These are phyloP conservation scores for Neoniphon sammara DNA, from an alignment of 2,797 vertebrate genomes.

Conservation along the genomic window DNA sequence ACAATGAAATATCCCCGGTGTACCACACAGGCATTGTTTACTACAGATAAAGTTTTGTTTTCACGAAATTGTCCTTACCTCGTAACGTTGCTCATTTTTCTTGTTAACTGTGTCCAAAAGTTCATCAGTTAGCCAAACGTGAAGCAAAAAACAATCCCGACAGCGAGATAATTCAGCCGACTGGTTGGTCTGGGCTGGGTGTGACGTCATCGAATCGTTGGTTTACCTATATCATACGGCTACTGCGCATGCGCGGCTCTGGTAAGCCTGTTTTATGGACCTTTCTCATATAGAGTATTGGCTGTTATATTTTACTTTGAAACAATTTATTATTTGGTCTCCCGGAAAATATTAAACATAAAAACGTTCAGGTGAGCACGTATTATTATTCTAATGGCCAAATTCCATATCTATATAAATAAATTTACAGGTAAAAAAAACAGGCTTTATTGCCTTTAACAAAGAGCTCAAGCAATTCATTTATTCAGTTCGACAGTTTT, in stretches of 20 bases:
- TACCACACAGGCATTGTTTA: conserved; percentile 9
- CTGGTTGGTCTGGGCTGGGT: conserved; percentile 68
- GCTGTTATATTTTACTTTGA: neutral
- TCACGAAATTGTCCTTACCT: conserved; percentile 63
- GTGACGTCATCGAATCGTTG: conserved; percentile 84
- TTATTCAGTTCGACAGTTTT: no score
- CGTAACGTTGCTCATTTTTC: conserved; percentile 54
- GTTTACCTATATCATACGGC: conserved; percentile 53
- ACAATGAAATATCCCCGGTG: conserved; percentile 42
- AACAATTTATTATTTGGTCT: no score
- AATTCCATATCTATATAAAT: no score
- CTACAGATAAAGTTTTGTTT: neutral
- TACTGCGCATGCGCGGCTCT: conserved; percentile 75
- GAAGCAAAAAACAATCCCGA: conserved; percentile 11
- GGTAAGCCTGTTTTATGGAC: conserved; percentile 24
- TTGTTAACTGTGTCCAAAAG: conserved; percentile 14
- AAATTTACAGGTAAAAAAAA: no score
- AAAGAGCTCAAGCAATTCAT: no score
- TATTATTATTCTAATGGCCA: no score
- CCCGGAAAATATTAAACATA: no score
- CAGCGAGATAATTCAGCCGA: conserved; percentile 50
- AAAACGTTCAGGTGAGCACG: no score
- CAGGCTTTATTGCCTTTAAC: no score
- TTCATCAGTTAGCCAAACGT: conserved; percentile 37
- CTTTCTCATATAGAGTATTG: neutral